These are phyloP conservation scores for Ibidorhyncha struthersii DNA, from an alignment of 2,113 vertebrate genomes.

Conservation along the genomic window DNA sequence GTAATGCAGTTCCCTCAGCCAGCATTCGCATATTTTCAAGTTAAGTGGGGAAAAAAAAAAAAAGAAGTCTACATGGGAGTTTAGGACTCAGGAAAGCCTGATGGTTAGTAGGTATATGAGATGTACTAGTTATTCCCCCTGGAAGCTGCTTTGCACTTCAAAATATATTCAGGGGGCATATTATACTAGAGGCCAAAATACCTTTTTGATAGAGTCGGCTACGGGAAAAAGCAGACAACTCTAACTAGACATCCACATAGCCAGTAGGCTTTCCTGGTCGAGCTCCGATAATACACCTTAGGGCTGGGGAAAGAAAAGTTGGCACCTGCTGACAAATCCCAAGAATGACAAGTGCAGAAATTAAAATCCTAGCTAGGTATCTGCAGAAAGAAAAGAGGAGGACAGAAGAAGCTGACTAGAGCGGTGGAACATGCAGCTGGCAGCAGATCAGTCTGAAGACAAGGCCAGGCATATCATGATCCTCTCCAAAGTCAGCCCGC, in stretches of 20 bases:
- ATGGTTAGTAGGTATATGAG: background rate
- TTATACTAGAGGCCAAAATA: background rate
- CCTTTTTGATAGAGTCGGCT: background rate
- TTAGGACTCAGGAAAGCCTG: background rate
- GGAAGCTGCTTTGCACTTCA: background rate
- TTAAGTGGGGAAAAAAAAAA: background rate
- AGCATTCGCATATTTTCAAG: background rate
- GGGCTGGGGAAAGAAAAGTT: background rate
- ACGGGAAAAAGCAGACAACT: background rate
- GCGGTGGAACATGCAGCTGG: background rate
- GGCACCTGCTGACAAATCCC: background rate
- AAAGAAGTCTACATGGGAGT: background rate
- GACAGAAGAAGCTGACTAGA: background rate
- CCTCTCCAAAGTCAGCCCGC: rapidly evolving
- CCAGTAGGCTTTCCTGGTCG: background rate
- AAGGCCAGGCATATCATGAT: background rate
- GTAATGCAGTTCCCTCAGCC: background rate
- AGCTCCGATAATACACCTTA: background rate
- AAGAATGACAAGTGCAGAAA: background rate
- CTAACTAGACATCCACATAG: background rate
- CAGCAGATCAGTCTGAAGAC: background rate
- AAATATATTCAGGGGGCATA: background rate
- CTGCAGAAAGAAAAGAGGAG: background rate
- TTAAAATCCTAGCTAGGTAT: background rate
- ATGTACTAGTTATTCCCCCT: background rate